These are phyloP conservation scores for Azorinus chamasolen DNA, from an alignment of 2,888 invertebrate species.

Conservation along the genomic window DNA sequence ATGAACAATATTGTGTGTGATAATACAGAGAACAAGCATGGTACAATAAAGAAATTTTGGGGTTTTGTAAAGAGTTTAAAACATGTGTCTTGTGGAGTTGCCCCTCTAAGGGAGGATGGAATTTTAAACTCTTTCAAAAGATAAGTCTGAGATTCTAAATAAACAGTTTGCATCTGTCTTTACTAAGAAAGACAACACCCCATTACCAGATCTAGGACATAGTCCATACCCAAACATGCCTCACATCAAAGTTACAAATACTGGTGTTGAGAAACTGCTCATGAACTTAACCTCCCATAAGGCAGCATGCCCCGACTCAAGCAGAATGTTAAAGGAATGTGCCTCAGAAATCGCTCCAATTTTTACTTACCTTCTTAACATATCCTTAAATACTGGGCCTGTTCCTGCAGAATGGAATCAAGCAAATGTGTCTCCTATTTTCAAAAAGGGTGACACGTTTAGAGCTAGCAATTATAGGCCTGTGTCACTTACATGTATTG, in stretches of 20 bases:
- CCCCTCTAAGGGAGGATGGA: not conserved
- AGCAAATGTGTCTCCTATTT: not conserved
- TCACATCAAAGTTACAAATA: not conserved
- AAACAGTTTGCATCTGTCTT: not conserved
- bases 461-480: too few species aligned
- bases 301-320: slow-evolving; percentile 1
- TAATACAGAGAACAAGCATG: slow-evolving; percentile 7
- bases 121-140: not conserved
- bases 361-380: slow-evolving; percentile 4
- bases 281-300: not conserved
- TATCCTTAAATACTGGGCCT: slow-evolving; percentile 1
- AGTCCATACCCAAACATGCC: too few species aligned
- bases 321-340: slow-evolving; percentile 7
- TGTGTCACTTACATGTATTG: too few species aligned
- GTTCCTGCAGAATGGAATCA: slow-evolving; percentile 1
- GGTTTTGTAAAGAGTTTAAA: slow-evolving; percentile 1
- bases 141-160: not conserved
- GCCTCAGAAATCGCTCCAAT: slow-evolving; percentile 10
- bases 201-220: too few species aligned
- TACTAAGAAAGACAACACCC: too few species aligned
- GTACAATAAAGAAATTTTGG: slow-evolving; percentile 1
- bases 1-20: too few species aligned
- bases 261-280: not conserved
- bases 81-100: not conserved
- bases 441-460: not conserved